Conservation (phyloP, 2,888 invertebrate species). For the Luperina nickerlii region DNA sequence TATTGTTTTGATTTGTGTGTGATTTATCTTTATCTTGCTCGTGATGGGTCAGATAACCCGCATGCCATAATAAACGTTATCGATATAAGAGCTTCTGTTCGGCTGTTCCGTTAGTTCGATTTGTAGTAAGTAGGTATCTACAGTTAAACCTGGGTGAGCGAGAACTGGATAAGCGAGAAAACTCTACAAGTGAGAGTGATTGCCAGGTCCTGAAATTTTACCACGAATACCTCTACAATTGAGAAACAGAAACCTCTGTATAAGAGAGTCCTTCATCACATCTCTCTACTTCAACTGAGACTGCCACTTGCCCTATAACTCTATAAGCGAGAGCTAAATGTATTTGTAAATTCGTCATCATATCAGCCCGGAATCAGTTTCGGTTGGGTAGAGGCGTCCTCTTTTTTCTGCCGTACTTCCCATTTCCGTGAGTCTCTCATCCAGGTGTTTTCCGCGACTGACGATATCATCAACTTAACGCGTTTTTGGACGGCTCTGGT, state of each 20-base stretch:
- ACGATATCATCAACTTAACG: not conserved
- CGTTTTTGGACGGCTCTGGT: not conserved
- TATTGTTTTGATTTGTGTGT: slow-evolving; percentile 22
- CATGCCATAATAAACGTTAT: slow-evolving; percentile 6
- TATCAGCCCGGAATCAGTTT: not conserved
- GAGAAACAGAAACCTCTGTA: not conserved
- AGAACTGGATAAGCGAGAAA: not conserved
- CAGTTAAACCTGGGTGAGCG: not conserved
- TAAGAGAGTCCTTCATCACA: not conserved
- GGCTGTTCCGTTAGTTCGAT: not conserved
- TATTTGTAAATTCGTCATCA: not conserved
- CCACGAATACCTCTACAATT: not conserved
- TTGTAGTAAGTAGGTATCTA: not conserved
- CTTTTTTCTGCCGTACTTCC: not conserved
- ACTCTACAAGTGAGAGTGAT: no score
- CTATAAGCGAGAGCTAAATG: not conserved
- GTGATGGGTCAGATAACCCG: slow-evolving; percentile 17
- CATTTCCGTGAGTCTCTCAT: not conserved
- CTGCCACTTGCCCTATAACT: not conserved
- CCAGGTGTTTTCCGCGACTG: not conserved
- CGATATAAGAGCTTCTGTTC: not conserved
- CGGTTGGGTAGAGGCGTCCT: not conserved
- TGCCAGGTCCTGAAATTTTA: no score
- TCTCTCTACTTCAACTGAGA: not conserved
- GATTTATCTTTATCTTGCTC: slow-evolving; percentile 20